A percentile compares a stretch with the other conserved stretches of the same genome.
These are phyloP conservation scores for Steatocranus sp. DNA, from an alignment of 2,797 vertebrate species.

Conservation along the genomic window DNA sequence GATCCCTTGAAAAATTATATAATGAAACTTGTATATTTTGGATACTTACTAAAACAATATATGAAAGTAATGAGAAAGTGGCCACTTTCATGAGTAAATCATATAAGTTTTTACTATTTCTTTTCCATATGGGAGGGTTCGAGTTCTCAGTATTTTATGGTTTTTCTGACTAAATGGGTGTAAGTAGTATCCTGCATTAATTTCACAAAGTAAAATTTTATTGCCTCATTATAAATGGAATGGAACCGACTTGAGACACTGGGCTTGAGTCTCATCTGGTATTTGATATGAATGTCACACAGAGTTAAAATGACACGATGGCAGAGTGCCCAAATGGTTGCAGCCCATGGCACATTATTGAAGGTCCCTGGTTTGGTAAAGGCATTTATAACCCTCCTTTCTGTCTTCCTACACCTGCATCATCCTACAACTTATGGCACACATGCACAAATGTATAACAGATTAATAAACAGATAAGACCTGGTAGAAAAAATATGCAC, in stretches of 20 bases:
- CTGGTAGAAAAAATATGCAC: neutral
- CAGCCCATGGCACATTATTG: neutral
- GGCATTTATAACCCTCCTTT: neutral
- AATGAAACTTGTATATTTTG: too few relatives aligned
- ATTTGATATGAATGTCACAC: neutral
- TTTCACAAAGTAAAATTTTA: neutral
- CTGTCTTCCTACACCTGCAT: neutral
- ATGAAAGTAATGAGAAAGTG: too few relatives aligned
- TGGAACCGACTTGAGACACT: neutral
- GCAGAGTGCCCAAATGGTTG: neutral
- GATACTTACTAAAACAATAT: too few relatives aligned
- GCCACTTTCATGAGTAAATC: too few relatives aligned
- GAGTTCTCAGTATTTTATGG: neutral
- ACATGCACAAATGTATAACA: neutral
- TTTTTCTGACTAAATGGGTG: neutral
- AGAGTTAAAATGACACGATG: neutral
- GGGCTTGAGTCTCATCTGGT: neutral
- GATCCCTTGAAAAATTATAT: too few relatives aligned
- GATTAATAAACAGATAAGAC: neutral
- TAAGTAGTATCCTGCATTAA: neutral
- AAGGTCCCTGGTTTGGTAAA: neutral
- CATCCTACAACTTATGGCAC: neutral
- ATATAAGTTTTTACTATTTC: too few relatives aligned
- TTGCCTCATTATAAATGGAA: neutral
- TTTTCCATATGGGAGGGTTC: neutral